Evolutionary conservation across 2,113 vertebrate genomes (phyloP).

Genomic region (Lophochroa leadbeateri): DNA sequence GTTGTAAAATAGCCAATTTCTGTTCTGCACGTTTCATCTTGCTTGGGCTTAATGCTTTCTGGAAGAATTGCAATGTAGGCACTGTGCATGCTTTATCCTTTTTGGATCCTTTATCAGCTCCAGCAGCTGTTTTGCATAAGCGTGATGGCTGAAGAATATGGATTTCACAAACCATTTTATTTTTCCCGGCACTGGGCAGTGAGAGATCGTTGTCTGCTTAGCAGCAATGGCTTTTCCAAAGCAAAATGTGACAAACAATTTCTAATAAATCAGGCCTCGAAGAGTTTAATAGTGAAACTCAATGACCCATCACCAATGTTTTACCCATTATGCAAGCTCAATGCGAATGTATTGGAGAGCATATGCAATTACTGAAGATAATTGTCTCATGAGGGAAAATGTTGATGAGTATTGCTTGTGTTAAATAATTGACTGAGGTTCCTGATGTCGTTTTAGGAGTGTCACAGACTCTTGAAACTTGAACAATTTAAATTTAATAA

Average conservation of each 20-base stretch:
- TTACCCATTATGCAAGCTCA: slow-evolving; percentile 49
- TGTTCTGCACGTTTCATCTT: not conserved
- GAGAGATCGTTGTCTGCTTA: slow-evolving; percentile 55
- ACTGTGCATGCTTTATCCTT: not conserved
- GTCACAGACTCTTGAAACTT: not conserved
- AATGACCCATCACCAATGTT: slow-evolving; percentile 57
- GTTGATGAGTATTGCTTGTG: slow-evolving; percentile 34
- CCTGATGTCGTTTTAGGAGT: slow-evolving; percentile 17
- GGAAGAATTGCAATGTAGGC: slow-evolving; percentile 10
- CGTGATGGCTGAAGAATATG: slow-evolving; percentile 24
- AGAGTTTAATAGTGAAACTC: slow-evolving; percentile 64
- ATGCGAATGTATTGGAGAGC: not conserved
- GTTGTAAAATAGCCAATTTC: not conserved
- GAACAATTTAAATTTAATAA: slow-evolving; percentile 36
- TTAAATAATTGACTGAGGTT: slow-evolving; percentile 42
- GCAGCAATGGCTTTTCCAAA: slow-evolving; percentile 61
- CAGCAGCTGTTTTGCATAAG: slow-evolving; percentile 65
- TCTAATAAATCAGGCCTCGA: slow-evolving; percentile 63
- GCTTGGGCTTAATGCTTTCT: slow-evolving; percentile 17
- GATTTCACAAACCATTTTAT: slow-evolving; percentile 27
- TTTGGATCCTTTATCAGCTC: slow-evolving; percentile 19
- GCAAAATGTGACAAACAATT: slow-evolving; percentile 57
- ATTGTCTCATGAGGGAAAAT: slow-evolving; percentile 46
- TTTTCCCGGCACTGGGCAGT: slow-evolving; percentile 7
- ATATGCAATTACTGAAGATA: slow-evolving; percentile 66